Conservation (phyloP, 2,888 invertebrate genomes). For the Entomobrya multifasciata region DNA sequence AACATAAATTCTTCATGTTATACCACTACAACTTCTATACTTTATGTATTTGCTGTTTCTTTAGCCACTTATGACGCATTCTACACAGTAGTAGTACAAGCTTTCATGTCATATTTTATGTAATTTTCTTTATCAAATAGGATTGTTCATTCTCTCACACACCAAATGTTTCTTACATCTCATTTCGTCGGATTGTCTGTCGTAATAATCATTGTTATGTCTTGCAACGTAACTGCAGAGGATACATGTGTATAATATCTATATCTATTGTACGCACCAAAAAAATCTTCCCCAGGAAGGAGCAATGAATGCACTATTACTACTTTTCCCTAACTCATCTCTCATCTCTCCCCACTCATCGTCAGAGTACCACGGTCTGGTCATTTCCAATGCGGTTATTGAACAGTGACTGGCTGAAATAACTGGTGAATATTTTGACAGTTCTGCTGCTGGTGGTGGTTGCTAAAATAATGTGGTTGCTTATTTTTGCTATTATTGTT, state of each 20-base stretch:
- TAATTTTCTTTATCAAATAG: too few relatives aligned
- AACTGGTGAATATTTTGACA: constrained; percentile 43
- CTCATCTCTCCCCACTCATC: not conserved
- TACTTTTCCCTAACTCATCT: constrained; percentile 17
- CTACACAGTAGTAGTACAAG: too few relatives aligned
- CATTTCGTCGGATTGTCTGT: constrained; percentile 31
- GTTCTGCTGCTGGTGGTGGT: constrained; percentile 36
- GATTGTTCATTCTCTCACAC: not conserved
- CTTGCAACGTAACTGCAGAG: too few relatives aligned
- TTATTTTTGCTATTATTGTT: constrained; percentile 62
- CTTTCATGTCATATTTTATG: too few relatives aligned
- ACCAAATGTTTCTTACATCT: not conserved
- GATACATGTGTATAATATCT: not conserved
- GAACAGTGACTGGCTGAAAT: constrained; percentile 13
- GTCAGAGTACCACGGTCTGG: constrained; percentile 31
- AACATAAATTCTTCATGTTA: too few relatives aligned
- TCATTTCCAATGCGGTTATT: constrained; percentile 61
- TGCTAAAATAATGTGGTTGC: constrained; percentile 53
- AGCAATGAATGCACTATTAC: not conserved
- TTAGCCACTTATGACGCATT: too few relatives aligned
- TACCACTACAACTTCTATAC: too few relatives aligned
- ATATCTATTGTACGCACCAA: not conserved
- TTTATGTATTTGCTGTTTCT: too few relatives aligned
- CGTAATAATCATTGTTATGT: not conserved
- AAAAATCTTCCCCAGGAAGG: not conserved